Conservation (phyloP, 2,113 vertebrate species). For the Thunnus maccoyii region DNA sequence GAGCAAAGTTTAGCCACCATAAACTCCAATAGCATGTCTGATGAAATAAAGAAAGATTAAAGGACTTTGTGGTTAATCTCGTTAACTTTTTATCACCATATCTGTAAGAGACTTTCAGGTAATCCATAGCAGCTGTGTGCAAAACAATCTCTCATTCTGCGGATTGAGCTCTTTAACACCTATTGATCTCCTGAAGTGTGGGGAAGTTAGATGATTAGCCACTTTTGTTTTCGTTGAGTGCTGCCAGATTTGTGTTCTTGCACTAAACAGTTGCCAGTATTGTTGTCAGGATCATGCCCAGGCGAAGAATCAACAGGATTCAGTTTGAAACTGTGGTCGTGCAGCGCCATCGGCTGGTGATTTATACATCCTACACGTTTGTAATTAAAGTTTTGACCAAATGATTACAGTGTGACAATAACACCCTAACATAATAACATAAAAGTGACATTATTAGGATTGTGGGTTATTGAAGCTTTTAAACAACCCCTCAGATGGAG, state of each 20-base stretch:
- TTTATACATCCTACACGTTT: slow-evolving; percentile 1
- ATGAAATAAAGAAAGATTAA: slow-evolving; percentile 39
- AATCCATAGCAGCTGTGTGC: slow-evolving; percentile 9
- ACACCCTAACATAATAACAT: no score
- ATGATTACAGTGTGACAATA: not conserved
- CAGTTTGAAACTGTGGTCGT: not conserved
- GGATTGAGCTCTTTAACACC: slow-evolving; percentile 48
- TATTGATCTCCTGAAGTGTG: slow-evolving; percentile 55
- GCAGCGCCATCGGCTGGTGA: slow-evolving; percentile 56
- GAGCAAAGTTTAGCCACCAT: not conserved
- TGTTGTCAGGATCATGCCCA: slow-evolving; percentile 51
- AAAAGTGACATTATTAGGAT: not conserved
- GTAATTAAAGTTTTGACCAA: not conserved
- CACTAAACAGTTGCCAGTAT: slow-evolving; percentile 58
- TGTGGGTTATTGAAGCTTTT: not conserved
- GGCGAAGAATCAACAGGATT: not conserved
- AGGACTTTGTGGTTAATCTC: slow-evolving; percentile 38
- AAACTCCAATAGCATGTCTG: not conserved
- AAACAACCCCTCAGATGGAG: no score
- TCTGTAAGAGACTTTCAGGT: slow-evolving; percentile 12
- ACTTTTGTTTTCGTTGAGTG: slow-evolving; percentile 53
- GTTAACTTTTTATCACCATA: slow-evolving; percentile 32
- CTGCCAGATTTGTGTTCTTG: slow-evolving; percentile 57
- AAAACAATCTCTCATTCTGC: slow-evolving; percentile 5
- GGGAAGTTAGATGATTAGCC: slow-evolving; percentile 55